Conservation (phyloP, 2,797 vertebrate genomes). For the Thamnophis elegans region DNA sequence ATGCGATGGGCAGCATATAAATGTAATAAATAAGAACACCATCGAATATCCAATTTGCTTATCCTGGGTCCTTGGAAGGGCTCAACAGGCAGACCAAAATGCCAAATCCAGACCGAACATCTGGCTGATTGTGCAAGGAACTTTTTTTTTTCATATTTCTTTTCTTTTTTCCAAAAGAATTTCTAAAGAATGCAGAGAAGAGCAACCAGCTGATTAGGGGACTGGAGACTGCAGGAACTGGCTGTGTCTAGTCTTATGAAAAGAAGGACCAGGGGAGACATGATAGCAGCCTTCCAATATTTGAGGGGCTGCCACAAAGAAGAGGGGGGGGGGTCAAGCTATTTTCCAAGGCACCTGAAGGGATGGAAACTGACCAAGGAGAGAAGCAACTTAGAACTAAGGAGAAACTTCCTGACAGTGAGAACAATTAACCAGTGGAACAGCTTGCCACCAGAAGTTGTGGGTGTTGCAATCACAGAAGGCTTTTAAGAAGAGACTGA, state of each 20-base stretch:
- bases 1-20: neutral
- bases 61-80: neutral
- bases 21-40: neutral
- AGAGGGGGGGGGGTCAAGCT: no score
- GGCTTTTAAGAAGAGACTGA: neutral
- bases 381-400: neutral
- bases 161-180: neutral
- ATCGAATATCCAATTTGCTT: neutral
- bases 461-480: neutral
- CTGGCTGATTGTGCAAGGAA: neutral
- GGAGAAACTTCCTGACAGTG: neutral
- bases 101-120: neutral
- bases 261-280: neutral
- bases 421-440: neutral
- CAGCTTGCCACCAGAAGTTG: neutral
- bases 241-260: neutral
- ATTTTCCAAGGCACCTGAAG: neutral
- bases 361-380: neutral
- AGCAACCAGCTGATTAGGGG: neutral
- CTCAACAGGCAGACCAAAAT: neutral
- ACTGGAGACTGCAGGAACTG: neutral
- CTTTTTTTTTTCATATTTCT: neutral
- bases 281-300: neutral
- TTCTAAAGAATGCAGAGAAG: no score
- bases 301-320: neutral